phyloP scores from a whole-genome alignment of 1,140 invertebrate species.

The Leptopilina clavipes region DNA sequence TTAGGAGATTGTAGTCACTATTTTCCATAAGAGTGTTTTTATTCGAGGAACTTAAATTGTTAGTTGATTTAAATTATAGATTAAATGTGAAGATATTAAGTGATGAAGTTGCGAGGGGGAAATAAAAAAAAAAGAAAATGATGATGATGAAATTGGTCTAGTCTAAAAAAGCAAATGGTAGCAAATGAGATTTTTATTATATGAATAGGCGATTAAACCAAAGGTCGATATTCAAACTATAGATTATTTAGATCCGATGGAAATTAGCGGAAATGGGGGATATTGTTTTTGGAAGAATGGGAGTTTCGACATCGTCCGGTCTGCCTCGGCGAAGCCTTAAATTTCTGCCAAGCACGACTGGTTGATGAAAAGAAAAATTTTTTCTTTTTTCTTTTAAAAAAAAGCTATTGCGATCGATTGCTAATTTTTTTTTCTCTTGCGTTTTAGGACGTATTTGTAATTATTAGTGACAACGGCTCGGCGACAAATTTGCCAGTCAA shows the following conservation, averaged over 20 bases:
- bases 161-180: slow-evolving; percentile 20
- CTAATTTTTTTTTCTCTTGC: slow-evolving; percentile 47
- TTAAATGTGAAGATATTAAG: not conserved
- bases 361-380: slow-evolving; percentile 37
- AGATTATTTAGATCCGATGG: slow-evolving; percentile 1
- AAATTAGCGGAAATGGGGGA: slow-evolving; percentile 5
- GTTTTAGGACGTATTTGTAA: slow-evolving; percentile 50
- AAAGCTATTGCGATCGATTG: slow-evolving; percentile 49
- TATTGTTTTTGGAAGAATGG: slow-evolving; percentile 10
- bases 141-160: slow-evolving; percentile 13
- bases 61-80: slow-evolving; percentile 31
- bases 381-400: slow-evolving; percentile 6
- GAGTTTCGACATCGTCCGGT: slow-evolving; percentile 13
- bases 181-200: slow-evolving; percentile 31
- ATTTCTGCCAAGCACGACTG: slow-evolving; percentile 42
- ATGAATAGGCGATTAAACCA: slow-evolving; percentile 32
- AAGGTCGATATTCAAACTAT: slow-evolving; percentile 15
- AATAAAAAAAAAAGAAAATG: not conserved
- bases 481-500: slow-evolving; percentile 41
- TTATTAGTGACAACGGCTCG: slow-evolving; percentile 43
- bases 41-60: slow-evolving; percentile 28
- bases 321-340: slow-evolving; percentile 28
- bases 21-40: slow-evolving; percentile 18
- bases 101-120: not conserved
- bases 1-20: slow-evolving; percentile 23